Evolutionary conservation across 2,888 invertebrate species (phyloP).

Genomic region (Tridacna gigas): DNA sequence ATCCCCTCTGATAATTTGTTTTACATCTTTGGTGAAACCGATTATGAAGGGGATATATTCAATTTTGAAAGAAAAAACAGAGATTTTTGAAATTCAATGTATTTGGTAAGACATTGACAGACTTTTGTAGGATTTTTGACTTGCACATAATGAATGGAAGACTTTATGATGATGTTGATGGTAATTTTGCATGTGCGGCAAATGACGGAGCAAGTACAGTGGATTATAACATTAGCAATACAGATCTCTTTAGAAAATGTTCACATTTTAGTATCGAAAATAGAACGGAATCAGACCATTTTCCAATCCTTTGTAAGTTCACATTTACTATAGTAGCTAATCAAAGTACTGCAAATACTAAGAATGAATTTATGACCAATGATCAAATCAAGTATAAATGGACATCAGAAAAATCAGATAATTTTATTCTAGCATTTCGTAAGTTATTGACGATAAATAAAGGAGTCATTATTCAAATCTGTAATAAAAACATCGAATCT

Average conservation of each 20-base stretch:
- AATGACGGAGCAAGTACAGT: background rate
- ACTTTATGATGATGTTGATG: background rate
- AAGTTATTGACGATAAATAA: background rate
- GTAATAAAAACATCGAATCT: background rate
- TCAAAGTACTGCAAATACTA: background rate
- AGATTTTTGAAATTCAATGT: background rate
- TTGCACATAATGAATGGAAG: background rate
- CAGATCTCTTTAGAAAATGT: background rate
- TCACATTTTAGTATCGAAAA: background rate
- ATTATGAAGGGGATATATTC: conserved; percentile 1
- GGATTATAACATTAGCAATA: background rate
- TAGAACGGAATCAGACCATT: background rate
- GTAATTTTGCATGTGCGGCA: background rate
- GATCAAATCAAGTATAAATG: background rate
- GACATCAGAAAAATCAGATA: background rate
- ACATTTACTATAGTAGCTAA: too few relatives aligned
- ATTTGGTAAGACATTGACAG: background rate
- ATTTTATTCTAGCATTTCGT: background rate
- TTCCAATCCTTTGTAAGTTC: background rate
- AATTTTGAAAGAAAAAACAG: background rate
- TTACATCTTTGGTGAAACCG: background rate
- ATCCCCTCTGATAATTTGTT: background rate
- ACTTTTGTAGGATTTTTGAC: background rate
- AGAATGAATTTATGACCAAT: background rate
- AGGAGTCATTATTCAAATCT: background rate